These are phyloP conservation scores for Allygus modestus DNA, from an alignment of 2,888 invertebrate species.

Conservation along the genomic window DNA sequence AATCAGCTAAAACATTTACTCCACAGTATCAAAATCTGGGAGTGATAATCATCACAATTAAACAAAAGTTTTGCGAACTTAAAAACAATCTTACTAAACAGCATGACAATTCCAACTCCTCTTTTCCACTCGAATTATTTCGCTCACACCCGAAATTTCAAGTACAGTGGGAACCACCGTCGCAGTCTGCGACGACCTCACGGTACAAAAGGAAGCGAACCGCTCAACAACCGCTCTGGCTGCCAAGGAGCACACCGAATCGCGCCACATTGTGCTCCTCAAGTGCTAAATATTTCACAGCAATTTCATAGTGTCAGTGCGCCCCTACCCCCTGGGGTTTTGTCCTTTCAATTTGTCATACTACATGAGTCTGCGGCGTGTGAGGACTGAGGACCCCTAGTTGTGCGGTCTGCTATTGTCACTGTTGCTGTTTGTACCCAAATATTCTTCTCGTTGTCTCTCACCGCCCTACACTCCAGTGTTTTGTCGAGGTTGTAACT, in stretches of 20 bases:
- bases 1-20: no score
- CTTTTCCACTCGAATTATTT: no score
- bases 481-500: neutral
- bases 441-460: neutral
- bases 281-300: slow-evolving; percentile 65
- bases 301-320: slow-evolving; percentile 64
- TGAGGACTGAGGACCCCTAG: slow-evolving; percentile 5
- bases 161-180: no score
- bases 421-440: slow-evolving; percentile 40
- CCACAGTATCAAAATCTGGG: no score
- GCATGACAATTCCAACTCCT: no score
- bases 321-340: slow-evolving; percentile 27
- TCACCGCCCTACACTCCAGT: neutral
- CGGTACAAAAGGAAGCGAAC: no score
- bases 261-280: slow-evolving; percentile 39
- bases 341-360: slow-evolving; percentile 54
- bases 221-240: no score
- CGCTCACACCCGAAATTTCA: no score
- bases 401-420: neutral
- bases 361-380: slow-evolving; percentile 16
- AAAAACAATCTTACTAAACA: no score
- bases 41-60: no score
- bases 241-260: slow-evolving; percentile 13
- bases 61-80: no score
- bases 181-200: no score